Evolutionary conservation across 2,888 invertebrate species (phyloP).

Genomic region (Phortica magna): DNA sequence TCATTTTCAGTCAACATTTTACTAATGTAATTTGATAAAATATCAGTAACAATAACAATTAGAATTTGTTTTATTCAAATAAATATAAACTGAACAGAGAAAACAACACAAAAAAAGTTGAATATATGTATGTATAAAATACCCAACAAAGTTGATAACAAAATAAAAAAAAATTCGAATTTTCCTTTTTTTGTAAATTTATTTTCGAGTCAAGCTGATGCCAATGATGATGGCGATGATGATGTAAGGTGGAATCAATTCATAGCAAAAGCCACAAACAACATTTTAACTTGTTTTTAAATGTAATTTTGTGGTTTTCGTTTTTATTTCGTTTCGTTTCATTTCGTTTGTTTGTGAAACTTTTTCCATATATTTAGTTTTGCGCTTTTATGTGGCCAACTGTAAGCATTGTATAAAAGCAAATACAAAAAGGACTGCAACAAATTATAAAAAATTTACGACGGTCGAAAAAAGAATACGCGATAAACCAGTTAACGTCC

Average conservation of each 20-base stretch:
- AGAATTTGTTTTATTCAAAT: no score
- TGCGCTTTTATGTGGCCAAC: conserved; percentile 16
- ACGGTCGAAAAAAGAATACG: not conserved
- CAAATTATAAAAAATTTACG: not conserved
- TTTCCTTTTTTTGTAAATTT: no score
- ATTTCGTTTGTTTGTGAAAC: not conserved
- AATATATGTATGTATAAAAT: no score
- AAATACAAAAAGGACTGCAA: not conserved
- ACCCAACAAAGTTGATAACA: no score
- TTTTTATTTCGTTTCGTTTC: not conserved
- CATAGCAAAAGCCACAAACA: conserved; percentile 14
- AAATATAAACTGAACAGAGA: no score
- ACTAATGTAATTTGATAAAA: conserved; percentile 4
- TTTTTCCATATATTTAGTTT: conserved; percentile 14
- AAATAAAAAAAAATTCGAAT: no score
- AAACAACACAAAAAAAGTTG: no score
- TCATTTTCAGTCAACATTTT: not conserved
- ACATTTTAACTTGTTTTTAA: conserved; percentile 26
- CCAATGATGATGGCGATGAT: not conserved
- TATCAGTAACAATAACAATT: not conserved
- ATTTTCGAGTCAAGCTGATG: not conserved
- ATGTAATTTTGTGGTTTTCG: conserved; percentile 25
- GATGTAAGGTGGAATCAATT: conserved; percentile 17
- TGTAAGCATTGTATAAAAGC: not conserved
- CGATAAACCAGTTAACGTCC: conserved; percentile 18